Evolutionary conservation across 2,888 invertebrate genomes (phyloP).

Genomic region (Arrhopalites spinosus): DNA sequence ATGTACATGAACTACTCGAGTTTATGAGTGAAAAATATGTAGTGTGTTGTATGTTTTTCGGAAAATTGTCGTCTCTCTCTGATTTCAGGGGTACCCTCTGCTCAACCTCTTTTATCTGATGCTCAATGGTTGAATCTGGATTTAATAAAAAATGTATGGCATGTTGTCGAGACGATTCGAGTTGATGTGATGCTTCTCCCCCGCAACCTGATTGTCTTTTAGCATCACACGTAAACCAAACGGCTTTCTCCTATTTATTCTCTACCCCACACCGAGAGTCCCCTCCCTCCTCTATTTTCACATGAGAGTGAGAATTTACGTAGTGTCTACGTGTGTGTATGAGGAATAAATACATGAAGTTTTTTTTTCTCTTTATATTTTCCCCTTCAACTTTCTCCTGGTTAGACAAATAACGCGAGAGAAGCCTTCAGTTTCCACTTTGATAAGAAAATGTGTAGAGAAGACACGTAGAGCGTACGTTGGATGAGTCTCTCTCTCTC

Average conservation of each 20-base stretch:
- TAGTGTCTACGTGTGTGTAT: not conserved
- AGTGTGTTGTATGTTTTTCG: not conserved
- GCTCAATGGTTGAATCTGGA: conserved; percentile 41
- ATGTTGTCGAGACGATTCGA: conserved; percentile 33
- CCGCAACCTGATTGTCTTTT: conserved; percentile 22
- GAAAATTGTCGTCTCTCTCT: conserved; percentile 14
- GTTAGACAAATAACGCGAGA: too few species aligned
- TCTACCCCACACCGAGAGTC: not conserved
- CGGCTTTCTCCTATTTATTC: conserved; percentile 9
- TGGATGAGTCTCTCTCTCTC: too few species aligned
- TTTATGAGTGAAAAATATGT: conserved; percentile 7
- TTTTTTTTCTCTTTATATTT: too few species aligned
- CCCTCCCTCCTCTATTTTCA: not conserved
- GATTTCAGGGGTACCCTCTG: not conserved
- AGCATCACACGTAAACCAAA: conserved; percentile 12
- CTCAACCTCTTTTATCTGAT: conserved; percentile 37
- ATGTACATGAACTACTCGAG: not conserved
- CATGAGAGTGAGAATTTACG: not conserved
- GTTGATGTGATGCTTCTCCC: conserved; percentile 25
- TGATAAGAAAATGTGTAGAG: too few species aligned
- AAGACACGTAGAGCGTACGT: too few species aligned
- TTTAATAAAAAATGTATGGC: conserved; percentile 46
- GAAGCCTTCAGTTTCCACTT: too few species aligned
- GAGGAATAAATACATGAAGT: too few species aligned
- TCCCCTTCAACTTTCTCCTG: too few species aligned